Evolutionary conservation across 2,888 invertebrate genomes (phyloP), one percentile per base, ranked within the genome.

Genomic region (Hermaeophaga mercurialis): DNA sequence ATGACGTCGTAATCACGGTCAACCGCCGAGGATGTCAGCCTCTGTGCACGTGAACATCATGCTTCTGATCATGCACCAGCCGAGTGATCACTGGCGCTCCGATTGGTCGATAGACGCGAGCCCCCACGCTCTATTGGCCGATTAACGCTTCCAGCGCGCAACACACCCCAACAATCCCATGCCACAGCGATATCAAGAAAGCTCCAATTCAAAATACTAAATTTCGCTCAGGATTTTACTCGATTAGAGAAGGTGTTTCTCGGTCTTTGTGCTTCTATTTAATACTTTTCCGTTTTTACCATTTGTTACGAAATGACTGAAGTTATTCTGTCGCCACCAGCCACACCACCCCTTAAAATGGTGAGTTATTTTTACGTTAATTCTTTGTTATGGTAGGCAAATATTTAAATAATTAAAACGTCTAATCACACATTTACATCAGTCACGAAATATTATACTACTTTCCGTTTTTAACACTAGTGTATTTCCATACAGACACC

Each of bases 41-140:
- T 79, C 78, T 78, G 86, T 84, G 84, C 91, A 92, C 91, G 91
- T 91, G 91, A 90, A 89, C 85, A 86, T 75, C 86, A 85, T 84
- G 85, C 85, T 80, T 78, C 73, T 78, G 82, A 84, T 82, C 91
- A 91, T 88, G 91, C 88, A 82, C 80, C 78, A 78, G 79, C 80
- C 84, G 89, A 85, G 85, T 91, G 91, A 85, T 84, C 82, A 74
- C 73, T 50, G 64, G 47, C 59, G 47, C 70, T 65, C 71, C 73
- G 73, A 89, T 89, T 88, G 88, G 89, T 70, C 73, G 72, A 65
- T 66, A 62, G 75, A 75, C 74, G 86, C 56, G 60, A 54, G 56
- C 56, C 56, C 54, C 56, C 60, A 47, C 49, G 47, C 48, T 28
- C 41, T 73, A 86, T 87, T 86, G 86, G 87, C 69, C 74, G 70